Evolutionary conservation across 2,888 invertebrate species (phyloP), one percentile per base, ranked within the genome.

Genomic region (Drosophila neotestacea): DNA sequence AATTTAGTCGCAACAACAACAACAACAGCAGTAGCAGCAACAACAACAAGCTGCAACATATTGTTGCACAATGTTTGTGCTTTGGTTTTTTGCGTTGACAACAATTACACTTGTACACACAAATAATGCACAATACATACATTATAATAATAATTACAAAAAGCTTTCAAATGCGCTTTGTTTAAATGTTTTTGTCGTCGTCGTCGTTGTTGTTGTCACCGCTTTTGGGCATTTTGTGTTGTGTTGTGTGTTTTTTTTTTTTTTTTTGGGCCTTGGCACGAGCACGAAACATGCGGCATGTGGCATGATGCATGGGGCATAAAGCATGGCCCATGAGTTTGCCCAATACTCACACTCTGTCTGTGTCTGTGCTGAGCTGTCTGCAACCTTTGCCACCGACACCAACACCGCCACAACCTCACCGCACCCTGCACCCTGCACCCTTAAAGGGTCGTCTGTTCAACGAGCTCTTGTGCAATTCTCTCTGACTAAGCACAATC

Each of bases 141-240:
- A 86, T n/a, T n/a, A n/a, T 78, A 86, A 87, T 83, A 84, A 83
- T 75, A 81, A 85, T 83, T 85, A 72, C 82, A 67, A 71, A 84
- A 76, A 84, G 87, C 87, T 84, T 81, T 83, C 70, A 71, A 70
- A 75, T 68, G 70, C 55, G 42, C 41, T 65, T 65, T 71, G 70
- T 67, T 78, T 55, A 68, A 72, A 71, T 70, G 78, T 64, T 80
- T 72, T 61, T 27, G 30, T 62, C 48, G 52, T 27, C 32, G 48
- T 32, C 55, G 42, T 16, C 16, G 16, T 16, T 82, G 72, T 61
- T 28, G 30, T 62, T 46, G 52, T 34, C 32, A 46, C 32, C 55
- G 42, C 59, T 41, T 69, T 76, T 75, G 63, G 60, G 56, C 46
- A 60, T 64, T 62, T 69, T 36, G 6, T 46, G 22, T 47, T 32